Evolutionary conservation across 2,113 vertebrate genomes (phyloP).

Genomic region (Narcine bancroftii): DNA sequence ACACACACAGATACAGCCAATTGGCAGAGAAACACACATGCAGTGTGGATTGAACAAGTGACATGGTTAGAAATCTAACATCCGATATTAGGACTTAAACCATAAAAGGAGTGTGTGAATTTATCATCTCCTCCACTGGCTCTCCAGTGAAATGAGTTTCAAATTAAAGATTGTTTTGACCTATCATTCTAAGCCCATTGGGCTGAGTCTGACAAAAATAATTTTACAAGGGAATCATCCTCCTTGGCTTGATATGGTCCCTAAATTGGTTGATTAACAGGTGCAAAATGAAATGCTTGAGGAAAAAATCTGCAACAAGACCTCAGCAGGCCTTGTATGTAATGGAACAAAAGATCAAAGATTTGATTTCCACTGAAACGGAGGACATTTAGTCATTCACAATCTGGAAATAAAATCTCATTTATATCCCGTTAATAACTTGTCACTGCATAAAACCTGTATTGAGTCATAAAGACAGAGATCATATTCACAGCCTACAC

Average conservation of each 20-base stretch:
- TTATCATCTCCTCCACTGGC: background rate
- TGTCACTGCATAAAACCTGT: background rate
- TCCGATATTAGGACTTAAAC: no score
- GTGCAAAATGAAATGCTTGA: background rate
- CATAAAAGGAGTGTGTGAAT: background rate
- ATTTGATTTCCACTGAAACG: background rate
- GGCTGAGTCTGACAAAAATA: background rate
- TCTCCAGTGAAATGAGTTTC: background rate
- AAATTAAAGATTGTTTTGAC: background rate
- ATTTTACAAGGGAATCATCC: background rate
- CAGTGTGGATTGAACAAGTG: no score
- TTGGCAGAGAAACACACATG: no score
- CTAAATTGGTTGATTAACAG: background rate
- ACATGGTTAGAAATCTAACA: no score
- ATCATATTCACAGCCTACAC: background rate
- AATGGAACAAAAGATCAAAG: conserved; percentile 5
- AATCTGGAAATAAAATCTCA: background rate
- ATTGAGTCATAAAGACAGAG: no score
- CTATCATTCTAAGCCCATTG: background rate
- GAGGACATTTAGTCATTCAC: background rate
- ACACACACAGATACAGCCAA: background rate
- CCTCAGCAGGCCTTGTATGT: no score
- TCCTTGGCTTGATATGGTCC: background rate
- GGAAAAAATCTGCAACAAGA: no score
- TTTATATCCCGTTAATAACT: background rate